Conservation (phyloP, 2,113 vertebrate genomes). For the Cygnus buccinator region DNA sequence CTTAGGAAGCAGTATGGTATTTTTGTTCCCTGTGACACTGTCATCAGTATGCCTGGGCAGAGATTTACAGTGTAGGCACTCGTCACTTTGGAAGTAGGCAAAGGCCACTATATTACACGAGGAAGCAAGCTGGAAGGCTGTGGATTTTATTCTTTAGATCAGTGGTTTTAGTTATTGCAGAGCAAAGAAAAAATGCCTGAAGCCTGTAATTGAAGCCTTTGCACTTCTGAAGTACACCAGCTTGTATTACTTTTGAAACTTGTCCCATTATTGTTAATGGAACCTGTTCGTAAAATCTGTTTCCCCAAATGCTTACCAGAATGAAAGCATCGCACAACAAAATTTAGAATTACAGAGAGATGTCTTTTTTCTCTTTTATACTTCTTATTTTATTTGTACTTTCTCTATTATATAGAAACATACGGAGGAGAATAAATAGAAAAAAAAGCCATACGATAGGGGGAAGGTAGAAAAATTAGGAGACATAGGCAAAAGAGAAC, state of each 20-base stretch:
- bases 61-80: background rate
- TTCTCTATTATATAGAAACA: constrained; percentile 24
- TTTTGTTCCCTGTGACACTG: background rate
- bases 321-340: background rate
- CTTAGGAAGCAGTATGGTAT: background rate
- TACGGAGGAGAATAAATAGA: constrained; percentile 55
- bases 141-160: background rate
- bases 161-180: background rate
- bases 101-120: background rate
- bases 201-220: constrained; percentile 30
- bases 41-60: background rate
- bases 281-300: constrained; percentile 59
- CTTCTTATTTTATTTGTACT: constrained; percentile 38
- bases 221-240: constrained; percentile 28
- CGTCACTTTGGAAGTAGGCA: background rate
- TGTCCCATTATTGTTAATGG: constrained; percentile 35
- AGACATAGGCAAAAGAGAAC: background rate
- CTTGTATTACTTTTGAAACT: constrained; percentile 36
- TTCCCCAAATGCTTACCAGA: constrained; percentile 45
- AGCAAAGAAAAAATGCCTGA: background rate
- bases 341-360: background rate
- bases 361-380: constrained; percentile 2
- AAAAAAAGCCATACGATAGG: background rate
- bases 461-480: constrained; percentile 10
- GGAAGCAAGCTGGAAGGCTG: background rate